Base-by-base conservation (phyloP, 2,113 vertebrate species). In the Entomyzon cyanotis region DNA sequence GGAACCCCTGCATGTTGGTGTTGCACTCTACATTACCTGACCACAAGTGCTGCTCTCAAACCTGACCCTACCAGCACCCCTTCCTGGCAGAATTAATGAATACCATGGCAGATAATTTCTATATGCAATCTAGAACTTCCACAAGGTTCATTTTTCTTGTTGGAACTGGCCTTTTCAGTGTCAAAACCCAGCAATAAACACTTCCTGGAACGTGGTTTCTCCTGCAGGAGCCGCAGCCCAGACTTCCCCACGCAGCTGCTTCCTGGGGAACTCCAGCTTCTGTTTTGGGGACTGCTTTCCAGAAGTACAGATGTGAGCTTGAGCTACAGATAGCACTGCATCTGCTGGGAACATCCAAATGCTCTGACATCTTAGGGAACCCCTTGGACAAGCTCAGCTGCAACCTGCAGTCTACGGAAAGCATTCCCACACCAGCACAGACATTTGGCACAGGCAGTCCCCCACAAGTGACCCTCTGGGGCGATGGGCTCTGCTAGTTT, bases 181-280 rank as follows among this genome's bases (percentile, higher is more conserved):
- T 47, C 31, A 69, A 92, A 84, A 9, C 12, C 15, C 28, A 46
- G 15, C 63, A 22, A 10, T 11, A 21, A 60, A 80, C 35, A 47
- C 60, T 81, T 94, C 79, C 22, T 2, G 1, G 35, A 50, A 37
- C 0, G 7, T 0, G 5, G 39, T 63, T 86, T 74, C 60, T 84
- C 75, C 35, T 8, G 0, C 56, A 80, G 58, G 64, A 90, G 55
- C 33, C 15, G 1, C 74, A 25, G 33, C 56, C 18, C 0, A 4
- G 53, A 44, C 27, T 50, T 82, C 44, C 78, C 70, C 53, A 3
- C 3, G 4, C 31, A 53, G 78, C 44, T 7, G 3, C 68, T 65
- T 78, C 50, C 78, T 52, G 87, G 82, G 93, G 90, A 94, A 73
- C 71, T 92, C 56, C 77, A 53, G 70, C 87, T 91, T 92, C 93